Base-by-base conservation (phyloP, 2,888 invertebrate genomes). In the Acrobeloides nanus region DNA sequence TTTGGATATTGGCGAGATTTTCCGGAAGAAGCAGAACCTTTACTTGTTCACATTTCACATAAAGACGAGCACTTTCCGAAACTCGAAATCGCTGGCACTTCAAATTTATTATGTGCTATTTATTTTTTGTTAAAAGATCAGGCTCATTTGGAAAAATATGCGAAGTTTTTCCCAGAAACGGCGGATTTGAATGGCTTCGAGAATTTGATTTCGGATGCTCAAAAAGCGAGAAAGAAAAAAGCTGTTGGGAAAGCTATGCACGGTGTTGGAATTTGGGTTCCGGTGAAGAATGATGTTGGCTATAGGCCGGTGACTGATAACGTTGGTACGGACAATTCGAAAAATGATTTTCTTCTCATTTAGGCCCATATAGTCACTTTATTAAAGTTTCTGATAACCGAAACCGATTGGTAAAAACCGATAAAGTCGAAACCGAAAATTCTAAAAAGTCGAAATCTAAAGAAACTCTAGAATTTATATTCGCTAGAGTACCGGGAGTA, bases 261-360 rank as follows among this genome's bases (percentile, higher is more conserved):
- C 74, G 82, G 82, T 47, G 83, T 83, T 34, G 89, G 89, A 15
- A 82, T 90, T 64, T 83, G 85, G 24, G 89, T 90, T 1, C 89
- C 89, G 0, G 84, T 84, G 47, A 80, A 87, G 64, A 68, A 66
- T 0, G 82, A 87, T 68, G 72, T 87, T 4, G 93, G 93, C 0
- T 93, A 93, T 73, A 81, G 93, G 54, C 75, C 75, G 46, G 70
- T 82, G 78, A 80, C 82, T 31, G 84, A 83, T 63, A 83, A 81
- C 25, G 64, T 74, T 61, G 75, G n/a, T n/a, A n/a, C n/a, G n/a
- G n/a, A n/a, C n/a, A n/a, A n/a, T n/a, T n/a, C n/a, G n/a, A n/a
- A n/a, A n/a, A n/a, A n/a, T n/a, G n/a, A n/a, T n/a, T n/a, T n/a
- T n/a, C n/a, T n/a, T n/a, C n/a, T n/a, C n/a, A n/a, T n/a, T n/a